These are phyloP conservation scores for Turritopsis rubra DNA, from an alignment of 30 jellyfish, hydroid and myxozoan species.

Conservation along the genomic window DNA sequence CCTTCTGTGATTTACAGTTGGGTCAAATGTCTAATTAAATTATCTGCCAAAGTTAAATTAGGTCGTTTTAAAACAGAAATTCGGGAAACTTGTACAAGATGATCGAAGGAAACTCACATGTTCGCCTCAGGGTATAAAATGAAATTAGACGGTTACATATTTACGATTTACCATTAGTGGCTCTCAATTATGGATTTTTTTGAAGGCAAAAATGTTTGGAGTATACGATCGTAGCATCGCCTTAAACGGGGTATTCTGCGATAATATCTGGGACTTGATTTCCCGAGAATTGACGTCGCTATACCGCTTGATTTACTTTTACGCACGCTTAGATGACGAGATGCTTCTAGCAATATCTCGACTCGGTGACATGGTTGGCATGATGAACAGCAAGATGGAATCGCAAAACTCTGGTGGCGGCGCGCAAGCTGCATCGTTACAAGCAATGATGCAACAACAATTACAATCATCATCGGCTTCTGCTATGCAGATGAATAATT, in stretches of 20 bases:
- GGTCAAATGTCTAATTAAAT: background rate
- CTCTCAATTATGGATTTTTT: no score
- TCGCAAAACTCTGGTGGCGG: constrained; percentile 26
- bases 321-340: constrained; percentile 40
- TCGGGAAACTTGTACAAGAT: background rate
- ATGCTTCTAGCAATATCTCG: constrained; percentile 33
- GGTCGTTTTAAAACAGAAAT: background rate
- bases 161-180: no score
- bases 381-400: constrained; percentile 41
- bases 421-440: constrained; percentile 8
- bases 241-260: no score
- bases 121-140: background rate
- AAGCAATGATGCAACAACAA: constrained; percentile 26
- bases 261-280: no score
- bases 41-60: no score
- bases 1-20: no score
- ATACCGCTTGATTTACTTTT: background rate
- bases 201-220: no score
- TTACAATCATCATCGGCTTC: background rate
- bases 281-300: no score
- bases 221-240: no score
- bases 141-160: no score
- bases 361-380: constrained; percentile 50
- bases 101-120: background rate
- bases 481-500: constrained; percentile 19